Base-by-base conservation (phyloP, 2,888 invertebrate species). In the Dysmachus trigonus region DNA sequence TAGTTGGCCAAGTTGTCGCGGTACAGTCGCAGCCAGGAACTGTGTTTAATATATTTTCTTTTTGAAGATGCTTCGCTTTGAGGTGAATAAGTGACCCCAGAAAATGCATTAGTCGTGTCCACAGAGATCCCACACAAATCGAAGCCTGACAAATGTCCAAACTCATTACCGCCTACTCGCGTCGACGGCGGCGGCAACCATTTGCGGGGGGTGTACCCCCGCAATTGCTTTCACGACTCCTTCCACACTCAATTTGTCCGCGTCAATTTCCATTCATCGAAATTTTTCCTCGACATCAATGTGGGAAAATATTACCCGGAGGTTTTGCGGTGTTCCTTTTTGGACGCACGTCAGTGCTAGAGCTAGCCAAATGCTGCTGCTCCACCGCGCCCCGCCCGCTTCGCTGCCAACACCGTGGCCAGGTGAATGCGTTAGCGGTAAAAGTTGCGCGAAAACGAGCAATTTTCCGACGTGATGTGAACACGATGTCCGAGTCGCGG, bases 251-350 rank as follows among this genome's bases (percentile, higher is more conserved):
- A 85, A 85, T 85, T 85, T 85, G 74, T 85, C 73, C 18, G 41
- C 47, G 84, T 85, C 84, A 85, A 85, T 85, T 85, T 74, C 41
- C 84, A 84, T 84, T 84, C 84, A 84, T 73, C 41, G 74, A 35
- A 74, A 18, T 84, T 84, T 84, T 84, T 51, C n/a, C 62, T 13
- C 18, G 13, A 8, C 51, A 18, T 41, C 84, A 84, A 22, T 47
- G 72, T 41, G 72, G 72, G 47, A 84, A 72, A 84, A 73, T 72
- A 84, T 84, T 84, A 47, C 72, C n/a, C n/a, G 18, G 31, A 53
- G 51, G 10, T 35, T 15, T 22, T 35, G 10, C 15, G 15, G 31
- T 35, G 18, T 8, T 13, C 18, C 15, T 33, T 62, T 35, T 62
- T 30, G 10, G 79, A 33, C 74, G 35, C 74, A 74, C 74, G 8